Evolutionary conservation across 2,113 vertebrate genomes (phyloP).

Genomic region (Nyctereutes procyonoides): DNA sequence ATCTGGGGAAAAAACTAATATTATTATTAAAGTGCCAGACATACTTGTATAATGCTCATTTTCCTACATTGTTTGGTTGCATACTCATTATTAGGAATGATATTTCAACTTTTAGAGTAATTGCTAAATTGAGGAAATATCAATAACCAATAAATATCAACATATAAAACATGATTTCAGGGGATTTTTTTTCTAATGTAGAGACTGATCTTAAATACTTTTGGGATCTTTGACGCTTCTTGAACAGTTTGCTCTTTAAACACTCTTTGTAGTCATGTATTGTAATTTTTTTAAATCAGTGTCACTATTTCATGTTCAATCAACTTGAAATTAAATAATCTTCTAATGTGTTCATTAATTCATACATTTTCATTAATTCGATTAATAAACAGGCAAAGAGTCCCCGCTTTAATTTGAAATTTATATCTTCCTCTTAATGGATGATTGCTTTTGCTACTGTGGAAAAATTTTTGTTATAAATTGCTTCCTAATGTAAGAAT

Average conservation of each 20-base stretch:
- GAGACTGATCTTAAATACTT: neutral
- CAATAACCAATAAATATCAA: neutral
- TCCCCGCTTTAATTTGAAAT: neutral
- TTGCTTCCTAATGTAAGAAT: neutral
- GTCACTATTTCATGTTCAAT: neutral
- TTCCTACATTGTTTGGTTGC: neutral
- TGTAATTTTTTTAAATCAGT: neutral
- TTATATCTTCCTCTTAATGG: neutral
- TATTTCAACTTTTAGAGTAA: neutral
- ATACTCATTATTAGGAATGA: neutral
- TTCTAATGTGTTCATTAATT: conserved; percentile 27
- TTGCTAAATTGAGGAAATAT: neutral
- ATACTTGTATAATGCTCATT: neutral
- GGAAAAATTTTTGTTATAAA: neutral
- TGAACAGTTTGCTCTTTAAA: neutral
- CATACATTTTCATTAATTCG: neutral
- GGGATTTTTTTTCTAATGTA: neutral
- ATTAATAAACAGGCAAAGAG: neutral
- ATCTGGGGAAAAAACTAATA: neutral
- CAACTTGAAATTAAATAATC: neutral
- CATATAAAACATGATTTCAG: neutral
- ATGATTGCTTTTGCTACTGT: neutral
- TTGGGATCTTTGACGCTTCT: neutral
- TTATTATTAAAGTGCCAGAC: neutral
- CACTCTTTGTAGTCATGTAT: neutral